Evolutionary conservation across 2,888 invertebrate species (phyloP).

Genomic region (Hypena proboscidalis): DNA sequence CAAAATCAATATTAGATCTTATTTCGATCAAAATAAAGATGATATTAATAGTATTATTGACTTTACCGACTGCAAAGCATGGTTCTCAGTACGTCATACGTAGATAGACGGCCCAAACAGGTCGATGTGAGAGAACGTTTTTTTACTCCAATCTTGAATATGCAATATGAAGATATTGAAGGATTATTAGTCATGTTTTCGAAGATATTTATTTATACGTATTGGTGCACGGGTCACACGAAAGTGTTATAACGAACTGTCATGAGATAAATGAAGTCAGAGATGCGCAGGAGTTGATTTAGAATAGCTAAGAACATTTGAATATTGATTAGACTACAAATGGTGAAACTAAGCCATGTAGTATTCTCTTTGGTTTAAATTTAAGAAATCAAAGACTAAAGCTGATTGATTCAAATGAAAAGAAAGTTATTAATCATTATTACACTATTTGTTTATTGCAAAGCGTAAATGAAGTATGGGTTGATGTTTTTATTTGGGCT

Average conservation of each 20-base stretch:
- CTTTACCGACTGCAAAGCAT: slow-evolving; percentile 29
- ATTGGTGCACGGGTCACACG: slow-evolving; percentile 56
- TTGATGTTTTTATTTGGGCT: background rate
- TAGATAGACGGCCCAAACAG: slow-evolving; percentile 79
- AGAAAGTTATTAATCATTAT: slow-evolving; percentile 3
- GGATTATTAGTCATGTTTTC: slow-evolving; percentile 72
- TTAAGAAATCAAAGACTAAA: slow-evolving; percentile 11
- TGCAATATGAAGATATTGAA: slow-evolving; percentile 81
- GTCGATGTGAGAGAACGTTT: slow-evolving; percentile 64
- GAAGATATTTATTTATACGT: slow-evolving; percentile 58
- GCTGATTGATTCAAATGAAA: slow-evolving; percentile 1
- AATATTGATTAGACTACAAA: slow-evolving; percentile 5
- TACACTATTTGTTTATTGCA: slow-evolving; percentile 3
- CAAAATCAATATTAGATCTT: slow-evolving; percentile 38
- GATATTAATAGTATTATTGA: slow-evolving; percentile 26
- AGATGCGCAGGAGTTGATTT: slow-evolving; percentile 28
- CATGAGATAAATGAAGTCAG: slow-evolving; percentile 49
- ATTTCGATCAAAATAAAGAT: slow-evolving; percentile 32
- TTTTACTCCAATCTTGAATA: slow-evolving; percentile 68
- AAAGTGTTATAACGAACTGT: slow-evolving; percentile 61
- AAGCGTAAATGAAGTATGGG: background rate
- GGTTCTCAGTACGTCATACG: slow-evolving; percentile 72
- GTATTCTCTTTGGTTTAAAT: slow-evolving; percentile 4
- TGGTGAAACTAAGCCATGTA: slow-evolving; percentile 8
- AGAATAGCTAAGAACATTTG: slow-evolving; percentile 1